Percentiles rank a stretch among this genome's conserved stretches.
These are phyloP conservation scores for Gephyroberyx darwinii DNA, from an alignment of 2,797 vertebrate genomes.

Conservation along the genomic window DNA sequence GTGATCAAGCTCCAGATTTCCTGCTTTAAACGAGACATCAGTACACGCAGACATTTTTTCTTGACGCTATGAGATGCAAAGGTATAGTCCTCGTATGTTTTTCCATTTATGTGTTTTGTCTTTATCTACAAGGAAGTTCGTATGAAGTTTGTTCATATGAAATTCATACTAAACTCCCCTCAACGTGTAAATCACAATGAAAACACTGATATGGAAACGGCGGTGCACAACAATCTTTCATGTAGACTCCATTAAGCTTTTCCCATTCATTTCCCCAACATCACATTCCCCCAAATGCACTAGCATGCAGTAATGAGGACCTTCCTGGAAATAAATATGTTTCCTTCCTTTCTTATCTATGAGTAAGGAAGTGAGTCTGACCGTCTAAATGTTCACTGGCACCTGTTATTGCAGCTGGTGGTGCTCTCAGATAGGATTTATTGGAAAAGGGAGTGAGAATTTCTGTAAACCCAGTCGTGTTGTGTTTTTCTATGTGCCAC, in stretches of 20 bases:
- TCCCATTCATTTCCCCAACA: neutral
- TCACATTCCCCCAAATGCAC: neutral
- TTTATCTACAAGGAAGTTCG: too few relatives aligned
- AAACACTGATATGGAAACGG: too few relatives aligned
- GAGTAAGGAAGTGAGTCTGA: conserved; percentile 12
- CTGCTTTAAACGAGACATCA: too few relatives aligned
- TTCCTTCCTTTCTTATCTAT: conserved; percentile 62
- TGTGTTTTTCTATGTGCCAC: neutral
- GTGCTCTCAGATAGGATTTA: neutral
- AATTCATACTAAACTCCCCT: too few relatives aligned
- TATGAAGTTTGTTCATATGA: too few relatives aligned
- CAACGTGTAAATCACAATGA: too few relatives aligned
- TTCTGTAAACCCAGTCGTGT: neutral
- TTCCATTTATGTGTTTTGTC: too few relatives aligned
- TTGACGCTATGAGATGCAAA: too few relatives aligned
- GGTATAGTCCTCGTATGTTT: too few relatives aligned
- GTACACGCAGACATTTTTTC: too few relatives aligned
- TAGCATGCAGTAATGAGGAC: conserved; percentile 34
- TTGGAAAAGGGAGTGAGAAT: neutral
- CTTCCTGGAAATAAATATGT: conserved; percentile 46
- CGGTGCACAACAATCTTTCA: neutral
- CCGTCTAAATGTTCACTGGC: conserved; percentile 16
- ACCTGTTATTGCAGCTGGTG: conserved; percentile 10
- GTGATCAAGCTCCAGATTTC: too few relatives aligned
- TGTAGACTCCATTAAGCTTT: neutral